phyloP scores from a whole-genome alignment of 2,797 vertebrate genomes.

The Sebastes hubbsi region DNA sequence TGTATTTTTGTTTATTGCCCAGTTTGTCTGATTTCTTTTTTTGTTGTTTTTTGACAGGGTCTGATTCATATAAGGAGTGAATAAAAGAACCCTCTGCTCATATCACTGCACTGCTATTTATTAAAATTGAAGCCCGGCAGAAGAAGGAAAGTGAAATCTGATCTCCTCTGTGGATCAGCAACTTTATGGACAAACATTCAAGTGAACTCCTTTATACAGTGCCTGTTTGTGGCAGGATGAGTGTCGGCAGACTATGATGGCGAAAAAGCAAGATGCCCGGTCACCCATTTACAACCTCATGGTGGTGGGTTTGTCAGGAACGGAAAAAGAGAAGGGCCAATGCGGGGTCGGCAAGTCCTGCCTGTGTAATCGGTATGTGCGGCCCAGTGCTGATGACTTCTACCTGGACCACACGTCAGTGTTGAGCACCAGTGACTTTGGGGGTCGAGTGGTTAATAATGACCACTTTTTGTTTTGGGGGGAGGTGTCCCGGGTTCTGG shows the following conservation, averaged over 20 bases:
- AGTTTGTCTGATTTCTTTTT: conserved; percentile 45
- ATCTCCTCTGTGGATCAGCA: conserved; percentile 65
- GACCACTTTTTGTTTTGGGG: conserved; percentile 99
- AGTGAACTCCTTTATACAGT: conserved; percentile 81
- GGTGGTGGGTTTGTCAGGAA: conserved; percentile 97
- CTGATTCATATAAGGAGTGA: conserved; percentile 57
- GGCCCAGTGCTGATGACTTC: conserved; percentile 95
- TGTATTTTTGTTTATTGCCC: not conserved
- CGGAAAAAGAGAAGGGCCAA: conserved; percentile 98
- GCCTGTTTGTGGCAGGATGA: conserved; percentile 90
- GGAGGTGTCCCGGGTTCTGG: conserved; percentile 88
- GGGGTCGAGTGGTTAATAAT: conserved; percentile 98
- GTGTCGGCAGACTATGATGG: conserved; percentile 89
- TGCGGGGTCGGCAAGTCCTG: conserved; percentile 97
- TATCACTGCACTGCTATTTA: conserved; percentile 51
- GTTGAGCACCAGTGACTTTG: conserved; percentile 98
- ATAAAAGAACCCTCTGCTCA: conserved; percentile 60
- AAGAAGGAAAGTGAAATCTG: conserved; percentile 60
- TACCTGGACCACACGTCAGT: conserved; percentile 98
- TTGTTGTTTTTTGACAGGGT: conserved; percentile 65
- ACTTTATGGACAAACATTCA: conserved; percentile 72
- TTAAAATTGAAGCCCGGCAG: conserved; percentile 56
- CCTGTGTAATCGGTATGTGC: conserved; percentile 94
- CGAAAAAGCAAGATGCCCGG: conserved; percentile 97
- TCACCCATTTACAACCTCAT: conserved; percentile 94